Percentiles rank a stretch among this genome's conserved stretches.
phyloP scores from a whole-genome alignment of 37 sponge, comb jelly and placozoan genomes.

The Spongia lamella region DNA sequence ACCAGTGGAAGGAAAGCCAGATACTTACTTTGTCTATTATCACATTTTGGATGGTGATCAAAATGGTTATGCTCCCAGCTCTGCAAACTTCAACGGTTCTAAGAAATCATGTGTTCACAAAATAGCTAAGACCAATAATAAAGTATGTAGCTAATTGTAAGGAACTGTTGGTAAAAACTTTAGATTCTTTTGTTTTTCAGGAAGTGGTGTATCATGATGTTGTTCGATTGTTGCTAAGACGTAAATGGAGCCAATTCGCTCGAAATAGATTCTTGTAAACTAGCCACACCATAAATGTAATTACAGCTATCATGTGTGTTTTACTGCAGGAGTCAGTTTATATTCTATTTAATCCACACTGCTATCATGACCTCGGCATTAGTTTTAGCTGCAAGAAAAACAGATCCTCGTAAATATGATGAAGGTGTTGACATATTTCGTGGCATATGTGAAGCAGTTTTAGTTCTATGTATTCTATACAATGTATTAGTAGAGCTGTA shows the following conservation, averaged over 20 bases:
- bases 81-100: slow-evolving; percentile 30
- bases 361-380: slow-evolving; percentile 18
- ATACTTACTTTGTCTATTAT: slow-evolving; percentile 46
- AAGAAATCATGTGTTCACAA: slow-evolving; percentile 63
- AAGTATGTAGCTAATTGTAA: slow-evolving; percentile 21
- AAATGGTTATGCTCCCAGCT: slow-evolving; percentile 48
- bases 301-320: too few relatives aligned
- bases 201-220: slow-evolving; percentile 77
- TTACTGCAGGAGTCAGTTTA: slow-evolving; percentile 18
- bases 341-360: slow-evolving; percentile 4
- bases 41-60: slow-evolving; percentile 62
- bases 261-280: slow-evolving; percentile 43
- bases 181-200: slow-evolving; percentile 14
- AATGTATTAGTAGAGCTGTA: slow-evolving; percentile 6
- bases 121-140: slow-evolving; percentile 66
- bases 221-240: slow-evolving; percentile 55
- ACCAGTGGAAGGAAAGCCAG: slow-evolving; percentile 15
- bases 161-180: neutral
- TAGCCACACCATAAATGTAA: too few relatives aligned
- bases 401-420: slow-evolving; percentile 14
- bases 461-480: neutral
- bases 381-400: slow-evolving; percentile 4
- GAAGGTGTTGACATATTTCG: slow-evolving; percentile 17
- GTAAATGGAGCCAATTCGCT: slow-evolving; percentile 73
- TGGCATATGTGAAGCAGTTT: slow-evolving; percentile 11